These are phyloP conservation scores for Macropodus opercularis DNA, from an alignment of 2,797 vertebrate genomes.

Conservation along the genomic window DNA sequence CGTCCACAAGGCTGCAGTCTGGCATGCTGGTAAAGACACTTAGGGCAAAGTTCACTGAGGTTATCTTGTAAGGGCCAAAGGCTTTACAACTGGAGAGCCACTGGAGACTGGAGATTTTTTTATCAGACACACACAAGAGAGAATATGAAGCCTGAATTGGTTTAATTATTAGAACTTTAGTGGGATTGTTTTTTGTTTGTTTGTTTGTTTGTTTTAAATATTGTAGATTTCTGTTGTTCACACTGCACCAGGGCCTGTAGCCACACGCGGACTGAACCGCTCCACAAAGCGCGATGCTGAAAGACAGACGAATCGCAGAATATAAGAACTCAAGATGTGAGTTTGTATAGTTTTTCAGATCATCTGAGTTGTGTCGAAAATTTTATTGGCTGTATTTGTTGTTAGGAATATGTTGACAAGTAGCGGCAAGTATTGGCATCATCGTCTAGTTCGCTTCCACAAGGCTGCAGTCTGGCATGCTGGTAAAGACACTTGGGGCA, in stretches of 20 bases:
- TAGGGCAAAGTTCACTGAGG: constrained; percentile 9
- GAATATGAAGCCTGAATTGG: too few relatives aligned
- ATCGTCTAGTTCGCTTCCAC: neutral
- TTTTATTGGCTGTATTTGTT: too few relatives aligned
- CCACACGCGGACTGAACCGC: neutral
- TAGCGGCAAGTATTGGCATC: neutral
- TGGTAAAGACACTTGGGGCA: neutral
- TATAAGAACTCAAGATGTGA: neutral
- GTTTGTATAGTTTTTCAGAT: neutral
- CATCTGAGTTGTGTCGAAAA: constrained; percentile 1
- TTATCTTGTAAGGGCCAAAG: constrained; percentile 15
- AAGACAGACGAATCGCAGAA: neutral
- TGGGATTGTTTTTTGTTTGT: too few relatives aligned
- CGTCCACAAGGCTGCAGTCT: neutral
- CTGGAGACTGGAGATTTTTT: neutral
- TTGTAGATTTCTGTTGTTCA: too few relatives aligned
- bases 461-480: neutral
- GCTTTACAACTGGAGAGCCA: constrained; percentile 4
- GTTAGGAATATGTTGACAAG: too few relatives aligned
- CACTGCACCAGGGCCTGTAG: neutral
- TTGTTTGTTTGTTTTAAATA: too few relatives aligned
- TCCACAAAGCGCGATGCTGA: neutral
- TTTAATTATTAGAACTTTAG: too few relatives aligned
- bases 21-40: neutral
- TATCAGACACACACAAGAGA: neutral